Evolutionary conservation across 2,797 vertebrate genomes (phyloP).

Genomic region (Clarias laeviceps): DNA sequence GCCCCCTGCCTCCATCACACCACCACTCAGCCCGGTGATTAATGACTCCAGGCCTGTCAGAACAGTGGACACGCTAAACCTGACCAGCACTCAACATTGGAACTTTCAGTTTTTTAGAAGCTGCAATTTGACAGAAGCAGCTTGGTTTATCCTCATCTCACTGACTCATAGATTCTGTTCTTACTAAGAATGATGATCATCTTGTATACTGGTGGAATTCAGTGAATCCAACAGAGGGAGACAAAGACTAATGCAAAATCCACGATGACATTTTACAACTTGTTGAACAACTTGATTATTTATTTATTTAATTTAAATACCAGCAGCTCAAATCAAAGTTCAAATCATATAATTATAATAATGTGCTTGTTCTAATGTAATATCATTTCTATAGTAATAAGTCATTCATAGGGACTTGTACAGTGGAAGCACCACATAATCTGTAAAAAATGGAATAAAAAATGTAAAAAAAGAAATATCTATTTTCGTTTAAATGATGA

Average conservation of each 20-base stretch:
- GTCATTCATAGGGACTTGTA: neutral
- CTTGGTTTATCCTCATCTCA: neutral
- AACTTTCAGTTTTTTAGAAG: neutral
- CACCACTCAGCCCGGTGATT: conserved; percentile 69
- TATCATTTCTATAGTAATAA: neutral
- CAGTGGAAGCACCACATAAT: neutral
- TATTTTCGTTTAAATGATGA: neutral
- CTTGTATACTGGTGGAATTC: neutral
- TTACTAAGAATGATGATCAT: neutral
- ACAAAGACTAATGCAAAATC: conserved; percentile 62
- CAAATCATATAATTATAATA: neutral
- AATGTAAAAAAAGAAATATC: neutral
- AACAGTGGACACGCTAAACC: conserved; percentile 59
- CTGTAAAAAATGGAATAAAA: neutral
- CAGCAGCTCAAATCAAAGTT: neutral
- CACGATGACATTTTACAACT: neutral
- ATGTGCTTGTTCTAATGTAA: neutral
- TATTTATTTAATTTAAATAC: neutral
- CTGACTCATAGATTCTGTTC: neutral
- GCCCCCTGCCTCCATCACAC: conserved; percentile 56
- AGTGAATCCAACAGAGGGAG: conserved; percentile 69
- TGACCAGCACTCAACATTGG: conserved; percentile 43
- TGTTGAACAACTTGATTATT: neutral
- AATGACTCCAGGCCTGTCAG: conserved; percentile 67
- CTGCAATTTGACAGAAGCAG: neutral